Evolutionary conservation across 2,797 vertebrate species (phyloP), one percentile per base, ranked within the genome.

Genomic region (Paratrypauchen microcephalus): DNA sequence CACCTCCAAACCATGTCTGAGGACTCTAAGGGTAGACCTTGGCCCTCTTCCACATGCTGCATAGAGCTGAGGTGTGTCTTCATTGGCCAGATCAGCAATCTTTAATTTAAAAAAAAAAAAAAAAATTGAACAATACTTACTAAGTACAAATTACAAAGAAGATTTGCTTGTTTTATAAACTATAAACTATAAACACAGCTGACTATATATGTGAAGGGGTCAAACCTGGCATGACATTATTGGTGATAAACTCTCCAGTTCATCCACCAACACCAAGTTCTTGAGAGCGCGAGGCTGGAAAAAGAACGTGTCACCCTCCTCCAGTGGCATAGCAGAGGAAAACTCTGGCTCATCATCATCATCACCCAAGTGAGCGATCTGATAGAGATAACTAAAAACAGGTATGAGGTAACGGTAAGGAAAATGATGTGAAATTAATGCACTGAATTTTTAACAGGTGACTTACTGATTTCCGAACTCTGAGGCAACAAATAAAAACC

Each of bases 391-490:
- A 88, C 98, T 99, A 68, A 11, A 1, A 50, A 65, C 13, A 9
- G 16, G 45, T 12, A 48, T 8, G 1, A 48, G 12, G 16, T 57
- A 28, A 5, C 1, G 6, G 55, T 18, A 65, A 28, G 24, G 28
- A 2, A 52, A 64, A 18, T 41, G 7, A 62, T 7, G 19, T 60
- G 13, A 23, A 36, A 57, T 57, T 0, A 15, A 41, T 23, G 9
- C 41, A 23, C 5, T 6, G 16, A 6, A 57, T 32, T 59, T 18
- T 19, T 0, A 59, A n/a, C 32, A 6, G 6, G 28, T 7, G n/a
- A 96, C 98, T 97, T 91, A 99, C 97, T 99, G 98, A 84, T 99
- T 99, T 87, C 97, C 98, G 92, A 99, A 99, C 83, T 99, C 98
- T 36, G 98, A 97, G 11, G 97, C 80, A 81, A 99, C 97, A 76